Percentiles rank a stretch among this genome's conserved stretches.
phyloP scores from a whole-genome alignment of 2,113 vertebrate species.

The Scophthalmus maximus region DNA sequence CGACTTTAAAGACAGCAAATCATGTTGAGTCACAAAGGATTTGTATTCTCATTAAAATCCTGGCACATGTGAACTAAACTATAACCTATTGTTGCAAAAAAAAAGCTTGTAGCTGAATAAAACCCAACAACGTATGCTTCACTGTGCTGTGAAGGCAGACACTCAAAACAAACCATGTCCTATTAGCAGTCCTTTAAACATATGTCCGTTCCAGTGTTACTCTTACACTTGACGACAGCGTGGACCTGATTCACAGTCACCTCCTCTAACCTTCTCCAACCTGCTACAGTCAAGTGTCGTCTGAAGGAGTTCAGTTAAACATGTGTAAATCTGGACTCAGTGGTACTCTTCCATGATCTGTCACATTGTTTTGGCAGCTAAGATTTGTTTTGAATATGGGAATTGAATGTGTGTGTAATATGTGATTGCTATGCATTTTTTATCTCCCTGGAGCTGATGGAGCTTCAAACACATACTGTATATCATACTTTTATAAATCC shows the following conservation, averaged over 20 bases:
- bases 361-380: background rate
- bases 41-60: too few species aligned
- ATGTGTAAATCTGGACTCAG: background rate
- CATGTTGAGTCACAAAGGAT: too few species aligned
- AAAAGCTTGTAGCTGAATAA: too few species aligned
- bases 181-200: background rate
- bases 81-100: too few species aligned
- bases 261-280: too few species aligned
- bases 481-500: background rate
- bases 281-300: too few species aligned
- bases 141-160: too few species aligned
- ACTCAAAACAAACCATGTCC: too few species aligned
- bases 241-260: background rate
- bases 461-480: background rate
- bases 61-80: too few species aligned
- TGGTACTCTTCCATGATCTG: background rate
- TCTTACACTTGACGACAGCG: background rate
- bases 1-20: too few species aligned
- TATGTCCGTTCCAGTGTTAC: background rate
- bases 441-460: background rate
- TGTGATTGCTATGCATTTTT: too few species aligned
- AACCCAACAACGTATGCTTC: too few species aligned
- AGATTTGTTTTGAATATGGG: background rate
- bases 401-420: background rate
- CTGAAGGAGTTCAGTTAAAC: background rate